Percentiles rank a stretch among this genome's conserved stretches.
Evolutionary conservation across 2,797 vertebrate genomes (phyloP).

Genomic region (Cephalopachus bancanus): DNA sequence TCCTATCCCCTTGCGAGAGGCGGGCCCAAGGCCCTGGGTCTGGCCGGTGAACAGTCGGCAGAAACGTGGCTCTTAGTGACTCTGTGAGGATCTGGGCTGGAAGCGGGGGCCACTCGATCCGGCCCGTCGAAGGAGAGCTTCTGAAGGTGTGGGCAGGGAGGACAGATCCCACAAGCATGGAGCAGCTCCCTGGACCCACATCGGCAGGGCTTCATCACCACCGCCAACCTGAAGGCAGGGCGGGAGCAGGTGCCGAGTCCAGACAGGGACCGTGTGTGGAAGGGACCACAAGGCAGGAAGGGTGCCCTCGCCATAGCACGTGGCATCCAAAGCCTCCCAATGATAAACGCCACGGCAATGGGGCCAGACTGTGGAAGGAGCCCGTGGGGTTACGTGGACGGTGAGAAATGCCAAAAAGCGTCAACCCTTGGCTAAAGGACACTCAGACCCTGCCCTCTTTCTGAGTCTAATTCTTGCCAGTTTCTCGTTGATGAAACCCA

Average conservation of each 20-base stretch:
- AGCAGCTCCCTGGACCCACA: background rate
- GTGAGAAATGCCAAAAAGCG: background rate
- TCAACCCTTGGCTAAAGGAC: background rate
- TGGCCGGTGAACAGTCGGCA: background rate
- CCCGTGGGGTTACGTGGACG: background rate
- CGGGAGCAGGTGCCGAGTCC: background rate
- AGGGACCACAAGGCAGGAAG: background rate
- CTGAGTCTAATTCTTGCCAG: background rate
- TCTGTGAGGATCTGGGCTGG: background rate
- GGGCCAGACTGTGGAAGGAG: background rate
- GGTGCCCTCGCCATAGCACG: background rate
- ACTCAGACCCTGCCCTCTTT: background rate
- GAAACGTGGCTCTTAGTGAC: background rate
- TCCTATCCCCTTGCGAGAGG: background rate
- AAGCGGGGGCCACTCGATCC: background rate
- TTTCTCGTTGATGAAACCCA: slow-evolving; percentile 11
- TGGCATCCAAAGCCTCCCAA: background rate
- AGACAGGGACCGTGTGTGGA: background rate
- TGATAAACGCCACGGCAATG: background rate
- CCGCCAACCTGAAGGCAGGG: background rate
- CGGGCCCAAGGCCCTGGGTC: background rate
- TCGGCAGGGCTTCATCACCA: background rate
- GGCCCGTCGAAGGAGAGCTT: background rate
- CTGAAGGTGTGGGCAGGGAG: background rate
- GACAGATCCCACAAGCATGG: background rate